Base-by-base conservation (phyloP, 23 tunicate species). In the Clavelina lepadiformis region DNA sequence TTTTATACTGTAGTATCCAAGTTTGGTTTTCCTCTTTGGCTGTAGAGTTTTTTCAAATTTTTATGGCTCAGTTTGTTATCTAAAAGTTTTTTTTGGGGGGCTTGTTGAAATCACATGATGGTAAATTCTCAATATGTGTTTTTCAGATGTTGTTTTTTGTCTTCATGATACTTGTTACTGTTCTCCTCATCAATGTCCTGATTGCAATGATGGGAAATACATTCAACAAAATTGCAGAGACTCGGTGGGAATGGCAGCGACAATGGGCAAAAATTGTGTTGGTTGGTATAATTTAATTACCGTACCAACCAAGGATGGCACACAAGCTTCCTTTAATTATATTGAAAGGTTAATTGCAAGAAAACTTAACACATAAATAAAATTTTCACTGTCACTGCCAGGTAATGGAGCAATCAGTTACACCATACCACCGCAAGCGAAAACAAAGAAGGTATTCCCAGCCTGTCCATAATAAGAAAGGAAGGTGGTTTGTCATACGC, bases 201-300 rank as follows among this genome's bases (percentile, higher is more conserved):
- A 89, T 89, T 56, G 97, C 97, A 1, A 89, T 89, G 97, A 67
- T 89, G 77, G 89, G 89, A 22, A 56, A 71, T 58, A 89, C 97
- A 18, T 89, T 89, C 83, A 81, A 84, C 56, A 54, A 59, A 33
- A 73, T 89, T 15, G 83, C 89, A 13, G 78, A 81, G 57, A 81
- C 97, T 20, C 64, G 81, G 50, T 82, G 86, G 88, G 97, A 89
- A 64, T 89, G 97, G 97, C 88, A 89, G 79, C 55, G 97, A 37
- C 97, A 89, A 41, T 89, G 97, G 97, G 97, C 97, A 0, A 89
- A 76, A 36, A 89, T 89, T 45, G 89, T 89, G 7, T 69, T 89
- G 83, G 97, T 89, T 58, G 29, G 76, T 41, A 41, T 41, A 15
- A 11, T 15, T 15, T 11, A 11, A 41, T 41, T 41, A 11, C 15